Conservation (phyloP, 2,113 vertebrate genomes). For the Oenanthe melanoleuca region DNA sequence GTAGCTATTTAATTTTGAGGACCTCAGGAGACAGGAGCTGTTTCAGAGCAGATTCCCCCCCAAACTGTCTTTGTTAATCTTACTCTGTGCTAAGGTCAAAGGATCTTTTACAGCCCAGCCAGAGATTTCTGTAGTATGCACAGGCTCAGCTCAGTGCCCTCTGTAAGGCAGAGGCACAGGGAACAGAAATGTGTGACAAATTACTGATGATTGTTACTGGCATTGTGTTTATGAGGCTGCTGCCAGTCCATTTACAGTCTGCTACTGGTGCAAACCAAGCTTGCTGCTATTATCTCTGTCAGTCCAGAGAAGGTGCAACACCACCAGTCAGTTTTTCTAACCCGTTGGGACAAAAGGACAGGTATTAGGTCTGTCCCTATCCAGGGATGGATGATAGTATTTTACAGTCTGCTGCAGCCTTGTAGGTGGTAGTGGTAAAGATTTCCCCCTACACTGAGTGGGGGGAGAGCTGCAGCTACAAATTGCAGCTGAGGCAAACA, state of each 20-base stretch:
- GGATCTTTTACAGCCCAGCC: neutral
- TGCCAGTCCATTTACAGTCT: neutral
- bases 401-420: neutral
- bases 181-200: neutral
- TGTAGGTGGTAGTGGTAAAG: neutral
- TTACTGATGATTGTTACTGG: neutral
- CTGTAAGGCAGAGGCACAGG: neutral
- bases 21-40: neutral
- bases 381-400: conserved; percentile 12
- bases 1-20: neutral
- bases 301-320: neutral
- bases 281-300: neutral
- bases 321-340: neutral
- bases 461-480: conserved; percentile 24
- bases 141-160: neutral
- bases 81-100: neutral
- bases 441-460: conserved; percentile 24
- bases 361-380: conserved; percentile 10
- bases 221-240: neutral
- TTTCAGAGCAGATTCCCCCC: neutral
- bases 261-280: neutral
- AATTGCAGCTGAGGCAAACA: conserved; percentile 44
- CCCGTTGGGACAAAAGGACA: neutral
- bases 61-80: neutral
- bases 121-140: neutral